Evolutionary conservation across 2,797 vertebrate genomes (phyloP), one percentile per base, ranked within the genome.

Genomic region (Spatula versicolor): DNA sequence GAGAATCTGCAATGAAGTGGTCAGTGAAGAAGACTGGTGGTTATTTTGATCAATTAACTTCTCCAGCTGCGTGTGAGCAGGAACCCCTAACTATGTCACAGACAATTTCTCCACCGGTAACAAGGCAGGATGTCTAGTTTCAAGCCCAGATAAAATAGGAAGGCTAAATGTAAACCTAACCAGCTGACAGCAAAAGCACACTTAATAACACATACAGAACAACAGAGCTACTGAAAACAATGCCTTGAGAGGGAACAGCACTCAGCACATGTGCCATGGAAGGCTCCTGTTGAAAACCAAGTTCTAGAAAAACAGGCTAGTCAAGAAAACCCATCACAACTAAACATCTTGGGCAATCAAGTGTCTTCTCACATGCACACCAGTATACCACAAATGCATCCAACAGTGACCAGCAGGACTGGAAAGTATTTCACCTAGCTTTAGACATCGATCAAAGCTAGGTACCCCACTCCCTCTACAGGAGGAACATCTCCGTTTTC

Each of bases 171-270:
- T n/a, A 92, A 91, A 77, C 20, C 52, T 19, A n/a, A 75, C 5
- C 67, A 92, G 52, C 59, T 54, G 37, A 56, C 52, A 88, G 79
- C 68, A 93, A 81, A 93, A 72, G 30, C 43, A 60, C 45, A 56
- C 77, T n/a, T 50, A 77, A 13, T 31, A 73, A 82, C 30, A 67
- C 25, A 46, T 9, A 45, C 7, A 28, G 30, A 48, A 75, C 20
- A 41, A 84, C 7, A 20, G 60, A 84, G 46, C 48, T 41, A 30
- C 0, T 21, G 83, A 81, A 88, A 94, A 35, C 21, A 50, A 11
- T 2, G 30, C 39, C 35, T 25, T 43, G 39, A 66, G 45, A 83
- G 37, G 33, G 33, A 84, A 55, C 11, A 35, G 55, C 55, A 37
- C 25, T 48, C 52, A 1, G 20, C 3, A 1, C 52, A 77, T 31